These are phyloP conservation scores for Tenthredo mesomela DNA, from an alignment of 2,888 invertebrate genomes.

Conservation along the genomic window DNA sequence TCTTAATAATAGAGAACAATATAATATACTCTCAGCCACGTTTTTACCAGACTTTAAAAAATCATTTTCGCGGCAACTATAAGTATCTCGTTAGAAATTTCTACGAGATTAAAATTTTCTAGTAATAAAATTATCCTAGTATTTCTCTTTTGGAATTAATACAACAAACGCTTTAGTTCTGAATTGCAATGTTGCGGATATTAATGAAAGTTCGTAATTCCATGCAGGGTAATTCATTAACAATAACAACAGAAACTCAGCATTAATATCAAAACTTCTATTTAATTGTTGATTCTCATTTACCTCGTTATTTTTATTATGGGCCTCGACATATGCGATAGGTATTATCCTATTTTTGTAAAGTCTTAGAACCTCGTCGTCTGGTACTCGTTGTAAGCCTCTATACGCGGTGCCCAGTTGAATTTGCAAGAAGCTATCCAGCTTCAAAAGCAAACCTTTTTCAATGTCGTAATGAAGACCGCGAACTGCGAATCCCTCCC, in stretches of 20 bases:
- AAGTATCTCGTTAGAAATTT: not conserved
- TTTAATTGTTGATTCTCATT: constrained; percentile 60
- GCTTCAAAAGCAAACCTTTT: constrained; percentile 94
- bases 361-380: constrained; percentile 90
- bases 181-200: not conserved
- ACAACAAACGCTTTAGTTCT: not conserved
- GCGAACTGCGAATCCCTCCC: constrained; percentile 96
- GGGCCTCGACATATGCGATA: constrained; percentile 92
- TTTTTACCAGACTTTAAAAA: not conserved
- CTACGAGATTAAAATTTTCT: not conserved
- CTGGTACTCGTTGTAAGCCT: constrained; percentile 89
- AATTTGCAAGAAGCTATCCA: constrained; percentile 98
- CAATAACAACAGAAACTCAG: constrained; percentile 1
- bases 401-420: constrained; percentile 96
- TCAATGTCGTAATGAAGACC: constrained; percentile 99
- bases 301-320: constrained; percentile 86
- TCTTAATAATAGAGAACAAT: not conserved
- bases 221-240: constrained; percentile 5
- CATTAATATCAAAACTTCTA: not conserved
- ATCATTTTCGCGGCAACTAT: not conserved
- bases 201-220: not conserved
- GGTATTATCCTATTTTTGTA: constrained; percentile 94
- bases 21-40: not conserved
- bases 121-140: not conserved
- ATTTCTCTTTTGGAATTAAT: not conserved